A percentile compares a stretch with the other conserved stretches of the same genome.
phyloP scores from a whole-genome alignment of 30 jellyfish, hydroid and myxozoan species.

The Aurelia aurita region DNA sequence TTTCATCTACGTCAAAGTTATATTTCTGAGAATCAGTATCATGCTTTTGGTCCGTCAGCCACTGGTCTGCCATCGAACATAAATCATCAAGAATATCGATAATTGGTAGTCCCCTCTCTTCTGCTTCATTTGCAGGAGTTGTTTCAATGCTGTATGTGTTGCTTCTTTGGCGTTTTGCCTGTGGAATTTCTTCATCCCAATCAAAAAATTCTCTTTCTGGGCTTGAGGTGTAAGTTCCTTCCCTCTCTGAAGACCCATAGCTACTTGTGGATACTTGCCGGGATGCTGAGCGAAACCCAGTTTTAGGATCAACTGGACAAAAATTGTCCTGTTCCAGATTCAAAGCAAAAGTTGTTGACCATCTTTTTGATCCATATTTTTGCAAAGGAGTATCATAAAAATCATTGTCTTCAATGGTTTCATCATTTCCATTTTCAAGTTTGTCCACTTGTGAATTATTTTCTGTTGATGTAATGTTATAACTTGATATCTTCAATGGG shows the following conservation, averaged over 20 bases:
- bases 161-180: conserved; percentile 59
- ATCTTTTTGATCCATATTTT: conserved; percentile 41
- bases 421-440: not conserved
- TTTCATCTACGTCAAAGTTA: not conserved
- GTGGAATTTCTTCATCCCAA: conserved; percentile 9
- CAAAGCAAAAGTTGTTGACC: conserved; percentile 59
- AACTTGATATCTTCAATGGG: conserved; percentile 44
- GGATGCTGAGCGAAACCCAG: conserved; percentile 16
- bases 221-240: not conserved
- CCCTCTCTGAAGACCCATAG: not conserved
- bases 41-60: conserved; percentile 46
- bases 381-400: conserved; percentile 41
- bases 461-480: not conserved
- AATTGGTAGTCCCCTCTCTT: conserved; percentile 86
- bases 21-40: not conserved
- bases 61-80: conserved; percentile 89
- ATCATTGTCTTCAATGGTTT: conserved; percentile 12
- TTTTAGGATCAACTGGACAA: conserved; percentile 20
- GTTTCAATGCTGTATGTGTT: conserved; percentile 74
- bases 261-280: conserved; percentile 22
- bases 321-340: conserved; percentile 39
- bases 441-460: not conserved
- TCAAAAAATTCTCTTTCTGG: conserved; percentile 6
- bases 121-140: conserved; percentile 78
- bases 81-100: conserved; percentile 90